Conservation (phyloP, 2,797 vertebrate species). For the Otolemur crassicaudatus region DNA sequence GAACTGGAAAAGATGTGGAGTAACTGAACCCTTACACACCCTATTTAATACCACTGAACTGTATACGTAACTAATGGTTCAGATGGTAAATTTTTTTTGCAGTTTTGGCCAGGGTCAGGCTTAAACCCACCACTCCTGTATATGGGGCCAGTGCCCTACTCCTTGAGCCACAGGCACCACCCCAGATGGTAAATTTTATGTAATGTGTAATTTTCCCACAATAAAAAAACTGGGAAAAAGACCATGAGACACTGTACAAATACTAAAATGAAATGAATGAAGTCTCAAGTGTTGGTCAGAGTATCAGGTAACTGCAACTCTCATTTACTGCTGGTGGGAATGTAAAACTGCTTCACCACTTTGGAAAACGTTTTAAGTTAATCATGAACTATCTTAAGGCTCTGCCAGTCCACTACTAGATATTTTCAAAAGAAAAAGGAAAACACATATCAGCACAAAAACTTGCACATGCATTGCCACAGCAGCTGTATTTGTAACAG, state of each 20-base stretch:
- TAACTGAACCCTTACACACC: background rate
- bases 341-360: background rate
- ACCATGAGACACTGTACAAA: background rate
- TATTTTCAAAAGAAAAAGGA: slow-evolving; percentile 46
- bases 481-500: background rate
- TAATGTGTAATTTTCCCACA: background rate
- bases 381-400: background rate
- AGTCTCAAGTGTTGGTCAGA: background rate
- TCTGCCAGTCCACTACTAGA: background rate
- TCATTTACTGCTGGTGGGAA: background rate
- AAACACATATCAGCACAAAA: background rate
- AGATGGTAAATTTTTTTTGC: background rate
- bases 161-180: no score
- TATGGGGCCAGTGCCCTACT: no score
- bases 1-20: background rate
- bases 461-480: background rate
- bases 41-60: background rate
- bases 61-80: background rate
- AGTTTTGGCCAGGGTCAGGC: no score
- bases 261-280: background rate
- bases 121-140: no score
- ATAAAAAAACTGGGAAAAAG: background rate
- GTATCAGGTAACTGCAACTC: background rate
- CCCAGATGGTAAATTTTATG: background rate
- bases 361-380: slow-evolving; percentile 13